Evolutionary conservation across 2,797 vertebrate species (phyloP).

Genomic region (Sebastes taczanowskii): DNA sequence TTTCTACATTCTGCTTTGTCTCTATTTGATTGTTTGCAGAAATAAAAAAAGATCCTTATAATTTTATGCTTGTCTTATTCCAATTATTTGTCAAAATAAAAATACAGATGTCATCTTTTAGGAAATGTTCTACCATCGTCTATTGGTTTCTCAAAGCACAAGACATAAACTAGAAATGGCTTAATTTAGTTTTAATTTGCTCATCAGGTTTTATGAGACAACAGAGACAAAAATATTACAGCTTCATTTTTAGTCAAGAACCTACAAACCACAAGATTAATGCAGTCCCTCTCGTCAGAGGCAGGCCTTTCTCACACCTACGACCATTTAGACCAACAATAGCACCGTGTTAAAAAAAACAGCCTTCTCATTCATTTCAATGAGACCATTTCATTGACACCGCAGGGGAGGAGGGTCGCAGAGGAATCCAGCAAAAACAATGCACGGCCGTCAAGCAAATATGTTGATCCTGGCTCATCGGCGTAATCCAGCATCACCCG

Average conservation of each 20-base stretch:
- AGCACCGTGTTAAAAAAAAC: slow-evolving; percentile 28
- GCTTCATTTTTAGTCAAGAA: slow-evolving; percentile 44
- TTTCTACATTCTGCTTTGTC: slow-evolving; percentile 1
- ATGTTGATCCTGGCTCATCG: slow-evolving; percentile 23
- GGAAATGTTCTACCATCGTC: neutral
- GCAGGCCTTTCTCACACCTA: slow-evolving; percentile 23
- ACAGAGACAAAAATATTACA: slow-evolving; percentile 7
- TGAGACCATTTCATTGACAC: slow-evolving; percentile 32
- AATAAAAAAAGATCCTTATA: slow-evolving; percentile 28
- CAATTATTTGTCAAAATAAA: neutral
- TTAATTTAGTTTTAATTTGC: neutral
- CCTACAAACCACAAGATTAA: slow-evolving; percentile 40
- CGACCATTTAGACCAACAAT: slow-evolving; percentile 49
- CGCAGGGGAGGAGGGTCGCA: neutral
- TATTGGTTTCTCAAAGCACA: neutral
- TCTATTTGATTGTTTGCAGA: slow-evolving; percentile 13
- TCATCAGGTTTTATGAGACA: neutral
- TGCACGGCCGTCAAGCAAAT: neutral
- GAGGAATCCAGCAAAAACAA: neutral
- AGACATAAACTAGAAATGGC: neutral
- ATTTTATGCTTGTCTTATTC: slow-evolving; percentile 1
- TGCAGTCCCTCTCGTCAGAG: neutral
- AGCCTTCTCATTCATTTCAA: slow-evolving; percentile 57
- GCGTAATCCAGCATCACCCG: slow-evolving; percentile 12
- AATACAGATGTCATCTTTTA: neutral